Evolutionary conservation across 2,888 invertebrate genomes (phyloP).

Genomic region (Andrena haemorrhoa): DNA sequence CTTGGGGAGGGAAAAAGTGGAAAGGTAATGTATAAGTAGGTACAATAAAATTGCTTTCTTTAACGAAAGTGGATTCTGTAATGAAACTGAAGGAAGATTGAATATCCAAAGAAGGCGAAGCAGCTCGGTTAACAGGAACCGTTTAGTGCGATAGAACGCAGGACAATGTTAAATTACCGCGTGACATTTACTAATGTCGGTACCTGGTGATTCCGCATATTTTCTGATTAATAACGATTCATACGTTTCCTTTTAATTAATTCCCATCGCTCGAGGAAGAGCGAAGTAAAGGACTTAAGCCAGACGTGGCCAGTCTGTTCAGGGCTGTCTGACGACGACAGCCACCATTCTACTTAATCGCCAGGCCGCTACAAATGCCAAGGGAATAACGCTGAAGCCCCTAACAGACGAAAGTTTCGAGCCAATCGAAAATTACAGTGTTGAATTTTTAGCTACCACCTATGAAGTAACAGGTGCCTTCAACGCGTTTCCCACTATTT

Average conservation of each 20-base stretch:
- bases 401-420: not conserved
- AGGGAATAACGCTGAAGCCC: not conserved
- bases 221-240: not conserved
- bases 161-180: not conserved
- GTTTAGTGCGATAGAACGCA: not conserved
- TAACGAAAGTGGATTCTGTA: not conserved
- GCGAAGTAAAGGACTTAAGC: not conserved
- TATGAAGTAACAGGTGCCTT: too few relatives aligned
- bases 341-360: slow-evolving; percentile 11
- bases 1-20: too few relatives aligned
- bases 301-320: not conserved
- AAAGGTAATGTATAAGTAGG: too few relatives aligned
- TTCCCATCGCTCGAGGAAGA: not conserved
- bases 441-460: not conserved
- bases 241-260: not conserved
- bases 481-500: too few relatives aligned
- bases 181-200: not conserved
- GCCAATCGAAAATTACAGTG: not conserved
- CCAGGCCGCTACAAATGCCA: not conserved
- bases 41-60: too few relatives aligned
- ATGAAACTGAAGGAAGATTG: slow-evolving; percentile 22
- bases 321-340: not conserved
- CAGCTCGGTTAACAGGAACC: not conserved
- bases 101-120: slow-evolving; percentile 10
- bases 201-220: not conserved